Percentiles rank a stretch among this genome's conserved stretches.
These are phyloP conservation scores for Hesperia comma DNA, from an alignment of 2,888 invertebrate species.

Conservation along the genomic window DNA sequence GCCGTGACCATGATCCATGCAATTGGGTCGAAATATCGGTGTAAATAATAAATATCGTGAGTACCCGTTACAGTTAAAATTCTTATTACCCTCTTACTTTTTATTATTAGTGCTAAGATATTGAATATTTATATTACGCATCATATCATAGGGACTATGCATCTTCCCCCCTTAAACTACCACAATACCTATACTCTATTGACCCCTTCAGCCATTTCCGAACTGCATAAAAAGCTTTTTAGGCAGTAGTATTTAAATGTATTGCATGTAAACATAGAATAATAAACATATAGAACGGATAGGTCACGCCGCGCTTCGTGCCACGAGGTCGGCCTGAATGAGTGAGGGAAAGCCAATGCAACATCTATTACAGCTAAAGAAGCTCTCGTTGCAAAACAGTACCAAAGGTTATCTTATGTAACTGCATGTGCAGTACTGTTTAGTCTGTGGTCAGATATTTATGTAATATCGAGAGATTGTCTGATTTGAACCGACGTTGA, in stretches of 20 bases:
- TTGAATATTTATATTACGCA: too few species aligned
- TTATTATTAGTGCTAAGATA: too few species aligned
- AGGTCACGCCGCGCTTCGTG: slow-evolving; percentile 43
- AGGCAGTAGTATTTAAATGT: neutral
- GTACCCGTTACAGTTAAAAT: too few species aligned
- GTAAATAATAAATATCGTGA: too few species aligned
- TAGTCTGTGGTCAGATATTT: slow-evolving; percentile 42
- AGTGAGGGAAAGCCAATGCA: slow-evolving; percentile 43
- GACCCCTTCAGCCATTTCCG: too few species aligned
- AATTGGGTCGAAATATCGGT: too few species aligned
- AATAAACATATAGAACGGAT: slow-evolving; percentile 42
- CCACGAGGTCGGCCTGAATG: slow-evolving; percentile 29
- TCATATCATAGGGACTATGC: too few species aligned
- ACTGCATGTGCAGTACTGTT: slow-evolving; percentile 38
- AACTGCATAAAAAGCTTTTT: too few species aligned
- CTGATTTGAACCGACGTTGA: slow-evolving; percentile 1
- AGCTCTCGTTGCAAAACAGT: slow-evolving; percentile 45
- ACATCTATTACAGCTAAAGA: slow-evolving; percentile 44
- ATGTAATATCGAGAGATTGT: slow-evolving; percentile 42
- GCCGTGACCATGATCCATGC: too few species aligned
- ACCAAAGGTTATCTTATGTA: slow-evolving; percentile 49
- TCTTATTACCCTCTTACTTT: too few species aligned
- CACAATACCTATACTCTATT: too few species aligned
- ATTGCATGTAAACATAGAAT: slow-evolving; percentile 37
- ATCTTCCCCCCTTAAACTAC: too few species aligned